Percentiles rank a stretch among this genome's conserved stretches.
Evolutionary conservation across 2,113 vertebrate genomes (phyloP).

Genomic region (Dolichallabes microphthalmus): DNA sequence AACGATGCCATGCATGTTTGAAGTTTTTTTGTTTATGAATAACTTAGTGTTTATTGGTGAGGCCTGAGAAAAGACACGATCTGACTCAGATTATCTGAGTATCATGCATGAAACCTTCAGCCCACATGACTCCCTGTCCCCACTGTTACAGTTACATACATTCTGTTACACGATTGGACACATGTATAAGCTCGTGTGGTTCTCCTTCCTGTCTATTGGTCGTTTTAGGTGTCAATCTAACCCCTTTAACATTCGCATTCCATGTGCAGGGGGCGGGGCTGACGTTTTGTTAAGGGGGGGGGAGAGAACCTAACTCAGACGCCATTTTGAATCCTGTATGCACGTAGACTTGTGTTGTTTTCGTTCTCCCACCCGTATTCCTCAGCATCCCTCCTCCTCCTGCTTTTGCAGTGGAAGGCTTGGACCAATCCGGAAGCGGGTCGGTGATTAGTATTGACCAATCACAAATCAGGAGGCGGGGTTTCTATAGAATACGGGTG

Average conservation of each 20-base stretch:
- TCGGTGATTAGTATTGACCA: not conserved
- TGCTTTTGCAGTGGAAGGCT: not conserved
- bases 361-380: conserved; percentile 2
- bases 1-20: not conserved
- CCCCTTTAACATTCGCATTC: not conserved
- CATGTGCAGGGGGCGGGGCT: conserved; percentile 16
- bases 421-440: not conserved
- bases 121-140: not conserved
- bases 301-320: conserved; percentile 83
- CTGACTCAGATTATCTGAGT: too few species aligned
- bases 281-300: conserved; percentile 41
- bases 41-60: not conserved
- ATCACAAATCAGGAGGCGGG: not conserved
- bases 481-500: conserved; percentile 7
- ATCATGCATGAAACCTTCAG: not conserved
- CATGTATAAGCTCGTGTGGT: conserved; percentile 1
- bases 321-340: conserved; percentile 83
- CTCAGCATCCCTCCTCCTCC: not conserved
- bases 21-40: not conserved
- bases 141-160: not conserved
- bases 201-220: conserved; percentile 51
- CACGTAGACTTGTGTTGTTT: not conserved
- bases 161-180: not conserved
- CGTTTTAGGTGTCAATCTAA: conserved; percentile 46
- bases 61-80: not conserved